Percentiles rank a stretch among this genome's conserved stretches.
Evolutionary conservation across 2,797 vertebrate species (phyloP).

Genomic region (Microchirus variegatus): DNA sequence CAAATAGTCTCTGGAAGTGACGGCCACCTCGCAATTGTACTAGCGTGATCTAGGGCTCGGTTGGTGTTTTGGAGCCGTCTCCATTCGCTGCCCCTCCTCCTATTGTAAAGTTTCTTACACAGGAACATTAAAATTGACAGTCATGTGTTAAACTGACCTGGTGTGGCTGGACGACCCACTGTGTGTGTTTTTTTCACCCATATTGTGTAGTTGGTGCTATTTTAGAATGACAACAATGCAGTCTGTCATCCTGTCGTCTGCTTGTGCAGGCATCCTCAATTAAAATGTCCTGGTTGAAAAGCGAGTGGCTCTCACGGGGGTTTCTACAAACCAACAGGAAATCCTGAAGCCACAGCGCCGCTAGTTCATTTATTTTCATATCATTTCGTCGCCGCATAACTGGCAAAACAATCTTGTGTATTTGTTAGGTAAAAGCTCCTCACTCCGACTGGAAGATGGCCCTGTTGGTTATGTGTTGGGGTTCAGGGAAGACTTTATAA

Average conservation of each 20-base stretch:
- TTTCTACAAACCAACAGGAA: slow-evolving; percentile 23
- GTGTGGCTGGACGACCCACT: slow-evolving; percentile 9
- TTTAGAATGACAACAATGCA: slow-evolving; percentile 20
- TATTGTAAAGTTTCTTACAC: slow-evolving; percentile 60
- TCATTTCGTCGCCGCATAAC: slow-evolving; percentile 43
- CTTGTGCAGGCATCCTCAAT: background rate
- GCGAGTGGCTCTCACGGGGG: slow-evolving; percentile 4
- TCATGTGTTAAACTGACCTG: slow-evolving; percentile 45
- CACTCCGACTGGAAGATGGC: slow-evolving; percentile 30
- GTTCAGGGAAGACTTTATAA: slow-evolving; percentile 59
- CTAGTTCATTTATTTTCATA: slow-evolving; percentile 24
- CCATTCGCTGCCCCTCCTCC: slow-evolving; percentile 45
- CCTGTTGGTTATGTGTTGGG: slow-evolving; percentile 31
- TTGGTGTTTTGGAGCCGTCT: slow-evolving; percentile 54
- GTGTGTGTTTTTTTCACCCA: slow-evolving; percentile 16
- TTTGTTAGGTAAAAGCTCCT: slow-evolving; percentile 49
- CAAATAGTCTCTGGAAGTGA: slow-evolving; percentile 54
- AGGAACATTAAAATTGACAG: slow-evolving; percentile 75
- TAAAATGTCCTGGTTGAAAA: slow-evolving; percentile 11
- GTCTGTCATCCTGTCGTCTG: slow-evolving; percentile 29
- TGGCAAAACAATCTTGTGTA: slow-evolving; percentile 33
- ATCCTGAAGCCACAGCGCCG: slow-evolving; percentile 12
- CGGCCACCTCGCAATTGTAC: slow-evolving; percentile 45
- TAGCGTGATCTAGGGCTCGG: slow-evolving; percentile 52
- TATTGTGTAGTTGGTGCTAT: slow-evolving; percentile 24